A percentile compares a stretch with the other conserved stretches of the same genome.
Conservation (phyloP, 1,140 invertebrate genomes). For the Polypedilum pembai region DNA sequence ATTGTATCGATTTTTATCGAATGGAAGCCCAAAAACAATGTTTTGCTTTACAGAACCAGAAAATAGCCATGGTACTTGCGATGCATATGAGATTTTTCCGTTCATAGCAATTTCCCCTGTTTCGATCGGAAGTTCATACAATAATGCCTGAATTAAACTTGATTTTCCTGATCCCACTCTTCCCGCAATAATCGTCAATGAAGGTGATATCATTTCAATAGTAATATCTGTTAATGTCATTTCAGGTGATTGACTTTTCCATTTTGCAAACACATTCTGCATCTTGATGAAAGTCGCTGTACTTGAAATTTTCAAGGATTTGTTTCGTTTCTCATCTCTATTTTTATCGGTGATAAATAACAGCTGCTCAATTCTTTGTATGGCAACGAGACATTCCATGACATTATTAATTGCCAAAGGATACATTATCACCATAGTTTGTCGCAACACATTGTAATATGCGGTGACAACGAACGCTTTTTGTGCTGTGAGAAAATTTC, state of each 20-base stretch:
- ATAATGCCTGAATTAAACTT: conserved; percentile 49
- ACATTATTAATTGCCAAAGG: conserved; percentile 16
- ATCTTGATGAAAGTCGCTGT: not conserved
- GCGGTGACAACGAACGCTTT: conserved; percentile 50
- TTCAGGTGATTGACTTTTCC: conserved; percentile 29
- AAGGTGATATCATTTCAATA: conserved; percentile 46
- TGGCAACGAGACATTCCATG: conserved; percentile 49
- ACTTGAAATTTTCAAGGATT: not conserved
- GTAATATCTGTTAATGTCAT: conserved; percentile 45
- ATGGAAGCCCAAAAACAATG: conserved; percentile 67
- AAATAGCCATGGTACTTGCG: conserved; percentile 73
- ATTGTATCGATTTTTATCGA: conserved; percentile 55
- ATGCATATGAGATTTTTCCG: conserved; percentile 60
- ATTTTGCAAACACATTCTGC: not conserved
- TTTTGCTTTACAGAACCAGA: conserved; percentile 61
- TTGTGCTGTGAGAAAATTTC: conserved; percentile 47
- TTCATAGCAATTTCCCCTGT: conserved; percentile 54
- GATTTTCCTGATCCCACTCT: conserved; percentile 61
- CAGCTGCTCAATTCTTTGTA: conserved; percentile 46
- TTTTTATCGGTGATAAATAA: conserved; percentile 36
- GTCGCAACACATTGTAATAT: conserved; percentile 48
- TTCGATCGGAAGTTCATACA: conserved; percentile 58
- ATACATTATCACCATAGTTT: conserved; percentile 47
- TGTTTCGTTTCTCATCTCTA: conserved; percentile 40
- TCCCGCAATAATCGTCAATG: conserved; percentile 53